phyloP scores from a whole-genome alignment of 2,113 vertebrate species.

The Pleuronectes platessa region DNA sequence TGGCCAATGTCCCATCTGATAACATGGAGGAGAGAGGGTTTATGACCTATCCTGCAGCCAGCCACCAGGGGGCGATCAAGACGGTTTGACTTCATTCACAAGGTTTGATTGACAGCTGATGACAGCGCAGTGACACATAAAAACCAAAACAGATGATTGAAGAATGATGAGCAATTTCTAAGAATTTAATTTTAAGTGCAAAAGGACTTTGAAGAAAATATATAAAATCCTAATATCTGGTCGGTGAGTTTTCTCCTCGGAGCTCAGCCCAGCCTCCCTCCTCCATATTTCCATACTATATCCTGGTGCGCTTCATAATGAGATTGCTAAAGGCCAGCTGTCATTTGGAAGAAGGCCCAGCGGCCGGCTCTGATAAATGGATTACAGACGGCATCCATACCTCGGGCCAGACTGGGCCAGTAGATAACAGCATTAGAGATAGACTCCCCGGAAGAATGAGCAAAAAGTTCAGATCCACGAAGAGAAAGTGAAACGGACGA shows the following conservation, averaged over 20 bases:
- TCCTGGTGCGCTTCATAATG: slow-evolving; percentile 71
- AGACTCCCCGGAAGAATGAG: slow-evolving; percentile 68
- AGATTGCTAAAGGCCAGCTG: slow-evolving; percentile 76
- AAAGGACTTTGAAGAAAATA: too few relatives aligned
- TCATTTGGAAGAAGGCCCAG: slow-evolving; percentile 76
- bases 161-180: background rate
- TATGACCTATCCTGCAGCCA: too few relatives aligned
- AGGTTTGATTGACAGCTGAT: background rate
- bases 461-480: slow-evolving; percentile 71
- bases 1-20: too few relatives aligned
- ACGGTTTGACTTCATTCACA: too few relatives aligned
- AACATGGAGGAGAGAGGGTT: too few relatives aligned
- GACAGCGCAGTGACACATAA: too few relatives aligned
- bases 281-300: slow-evolving; percentile 74
- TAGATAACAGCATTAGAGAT: slow-evolving; percentile 79
- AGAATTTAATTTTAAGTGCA: background rate
- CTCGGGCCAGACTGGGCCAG: slow-evolving; percentile 73
- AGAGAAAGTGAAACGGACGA: slow-evolving; percentile 23
- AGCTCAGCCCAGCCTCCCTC: background rate
- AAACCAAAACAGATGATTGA: too few relatives aligned
- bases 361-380: slow-evolving; percentile 75
- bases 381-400: slow-evolving; percentile 78
- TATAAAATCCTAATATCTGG: background rate
- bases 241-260: slow-evolving; percentile 3
- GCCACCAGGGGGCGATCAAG: too few relatives aligned